Conservation (phyloP, 1,140 invertebrate species). For the Drosophila repletoides region DNA sequence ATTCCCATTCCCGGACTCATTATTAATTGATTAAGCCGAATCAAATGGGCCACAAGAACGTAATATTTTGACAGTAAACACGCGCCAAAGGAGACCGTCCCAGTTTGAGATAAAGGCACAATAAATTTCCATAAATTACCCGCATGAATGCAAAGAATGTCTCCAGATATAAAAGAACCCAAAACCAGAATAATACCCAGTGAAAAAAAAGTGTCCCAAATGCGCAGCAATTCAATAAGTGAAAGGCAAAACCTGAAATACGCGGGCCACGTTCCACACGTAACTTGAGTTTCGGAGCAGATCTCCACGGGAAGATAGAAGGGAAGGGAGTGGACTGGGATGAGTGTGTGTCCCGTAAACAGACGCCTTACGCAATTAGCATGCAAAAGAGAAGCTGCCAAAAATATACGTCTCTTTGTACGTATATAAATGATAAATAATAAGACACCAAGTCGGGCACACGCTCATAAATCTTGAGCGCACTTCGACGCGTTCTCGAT, state of each 20-base stretch:
- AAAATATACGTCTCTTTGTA: too few species aligned
- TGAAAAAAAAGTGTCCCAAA: slow-evolving; percentile 67
- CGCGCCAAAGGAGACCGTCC: slow-evolving; percentile 43
- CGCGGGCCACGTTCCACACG: slow-evolving; percentile 70
- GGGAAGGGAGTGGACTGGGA: slow-evolving; percentile 7
- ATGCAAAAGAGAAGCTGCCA: slow-evolving; percentile 48
- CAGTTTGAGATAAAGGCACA: slow-evolving; percentile 63
- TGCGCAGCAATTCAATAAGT: slow-evolving; percentile 70
- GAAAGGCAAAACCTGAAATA: slow-evolving; percentile 69
- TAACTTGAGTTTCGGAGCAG: slow-evolving; percentile 31
- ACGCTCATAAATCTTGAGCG: slow-evolving; percentile 63
- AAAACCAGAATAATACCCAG: background rate
- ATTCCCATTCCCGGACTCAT: slow-evolving; percentile 32
- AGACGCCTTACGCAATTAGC: slow-evolving; percentile 63
- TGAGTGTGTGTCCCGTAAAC: slow-evolving; percentile 49
- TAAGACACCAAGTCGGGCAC: slow-evolving; percentile 41
- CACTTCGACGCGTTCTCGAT: slow-evolving; percentile 25
- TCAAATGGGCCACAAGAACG: slow-evolving; percentile 2
- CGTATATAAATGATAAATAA: slow-evolving; percentile 50
- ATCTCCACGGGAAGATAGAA: background rate
- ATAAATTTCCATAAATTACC: slow-evolving; percentile 80
- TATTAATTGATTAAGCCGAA: slow-evolving; percentile 67
- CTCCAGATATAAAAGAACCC: slow-evolving; percentile 5
- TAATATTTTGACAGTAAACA: slow-evolving; percentile 71
- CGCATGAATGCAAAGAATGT: slow-evolving; percentile 69